Percentiles rank a stretch among this genome's conserved stretches.
Conservation (phyloP, 2,888 invertebrate genomes). For the Shargacucullia verbasci region DNA sequence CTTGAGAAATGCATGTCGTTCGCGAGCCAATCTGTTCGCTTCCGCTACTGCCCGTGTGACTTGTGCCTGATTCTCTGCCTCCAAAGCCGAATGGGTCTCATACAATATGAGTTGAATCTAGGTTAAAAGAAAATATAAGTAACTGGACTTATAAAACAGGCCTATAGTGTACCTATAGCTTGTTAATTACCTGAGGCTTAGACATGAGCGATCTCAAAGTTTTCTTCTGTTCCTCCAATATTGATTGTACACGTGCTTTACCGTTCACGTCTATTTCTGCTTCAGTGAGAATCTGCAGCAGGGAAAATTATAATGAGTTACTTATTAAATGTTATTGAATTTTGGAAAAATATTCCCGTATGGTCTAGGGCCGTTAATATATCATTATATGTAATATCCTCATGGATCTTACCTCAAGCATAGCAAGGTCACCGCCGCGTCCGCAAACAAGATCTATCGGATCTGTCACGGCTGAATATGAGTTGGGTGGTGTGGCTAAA, state of each 20-base stretch:
- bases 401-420: slow-evolving; percentile 90
- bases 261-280: slow-evolving; percentile 90
- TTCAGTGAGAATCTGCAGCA: slow-evolving; percentile 89
- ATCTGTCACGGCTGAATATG: slow-evolving; percentile 93
- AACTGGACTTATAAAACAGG: neutral
- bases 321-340: neutral
- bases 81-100: slow-evolving; percentile 94
- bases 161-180: neutral
- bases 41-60: slow-evolving; percentile 91
- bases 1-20: slow-evolving; percentile 90
- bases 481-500: slow-evolving; percentile 93
- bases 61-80: slow-evolving; percentile 93
- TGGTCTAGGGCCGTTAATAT: no score
- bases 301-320: slow-evolving; percentile 2
- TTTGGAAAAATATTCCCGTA: no score
- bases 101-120: slow-evolving; percentile 94
- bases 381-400: neutral
- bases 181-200: slow-evolving; percentile 90
- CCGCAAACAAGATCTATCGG: slow-evolving; percentile 95
- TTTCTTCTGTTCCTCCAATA: slow-evolving; percentile 93
- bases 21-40: slow-evolving; percentile 91
- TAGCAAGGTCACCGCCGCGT: slow-evolving; percentile 93
- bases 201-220: slow-evolving; percentile 93
- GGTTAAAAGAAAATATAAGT: slow-evolving; percentile 31
- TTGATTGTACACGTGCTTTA: slow-evolving; percentile 89